phyloP scores from a whole-genome alignment of 2,113 vertebrate genomes.

The Oncorhynchus tshawytscha region DNA sequence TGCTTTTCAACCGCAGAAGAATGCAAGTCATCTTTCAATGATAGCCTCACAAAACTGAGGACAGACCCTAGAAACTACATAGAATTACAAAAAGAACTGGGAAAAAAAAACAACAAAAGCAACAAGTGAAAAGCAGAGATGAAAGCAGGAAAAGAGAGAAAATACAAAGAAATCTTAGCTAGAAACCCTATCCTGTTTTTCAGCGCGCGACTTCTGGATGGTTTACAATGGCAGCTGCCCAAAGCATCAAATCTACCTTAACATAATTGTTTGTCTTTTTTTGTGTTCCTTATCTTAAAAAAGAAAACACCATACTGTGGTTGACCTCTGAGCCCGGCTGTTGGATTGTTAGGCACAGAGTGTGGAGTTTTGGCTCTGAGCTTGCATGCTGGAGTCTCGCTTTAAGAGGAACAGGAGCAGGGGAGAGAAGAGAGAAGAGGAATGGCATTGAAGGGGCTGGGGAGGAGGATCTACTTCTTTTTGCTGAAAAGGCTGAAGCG shows the following conservation, averaged over 20 bases:
- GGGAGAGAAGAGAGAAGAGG: background rate
- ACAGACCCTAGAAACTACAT: constrained; percentile 83
- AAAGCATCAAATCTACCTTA: constrained; percentile 77
- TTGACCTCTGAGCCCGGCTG: constrained; percentile 81
- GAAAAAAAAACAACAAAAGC: constrained; percentile 40
- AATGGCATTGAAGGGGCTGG: background rate
- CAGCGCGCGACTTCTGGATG: constrained; percentile 44
- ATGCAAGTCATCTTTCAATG: constrained; percentile 85
- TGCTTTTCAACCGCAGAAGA: constrained; percentile 79
- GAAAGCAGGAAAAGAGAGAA: constrained; percentile 48
- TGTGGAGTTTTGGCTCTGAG: constrained; percentile 93
- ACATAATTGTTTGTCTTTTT: constrained; percentile 54
- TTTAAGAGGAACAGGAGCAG: constrained; percentile 46
- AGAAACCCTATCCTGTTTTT: constrained; percentile 46
- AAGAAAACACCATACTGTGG: constrained; percentile 65
- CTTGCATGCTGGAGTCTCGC: constrained; percentile 92
- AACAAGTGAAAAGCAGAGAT: constrained; percentile 46
- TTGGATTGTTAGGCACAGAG: constrained; percentile 89
- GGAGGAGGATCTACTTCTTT: constrained; percentile 82
- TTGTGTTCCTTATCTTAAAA: constrained; percentile 63
- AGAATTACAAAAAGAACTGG: constrained; percentile 52
- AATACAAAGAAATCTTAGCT: constrained; percentile 15
- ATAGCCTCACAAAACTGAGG: constrained; percentile 94
- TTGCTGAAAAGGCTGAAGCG: constrained; percentile 99
- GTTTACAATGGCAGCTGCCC: constrained; percentile 74